Percentiles rank a stretch among this genome's conserved stretches.
These are phyloP conservation scores for Neopipo cinnamomea DNA, from an alignment of 2,113 vertebrate species.

Conservation along the genomic window DNA sequence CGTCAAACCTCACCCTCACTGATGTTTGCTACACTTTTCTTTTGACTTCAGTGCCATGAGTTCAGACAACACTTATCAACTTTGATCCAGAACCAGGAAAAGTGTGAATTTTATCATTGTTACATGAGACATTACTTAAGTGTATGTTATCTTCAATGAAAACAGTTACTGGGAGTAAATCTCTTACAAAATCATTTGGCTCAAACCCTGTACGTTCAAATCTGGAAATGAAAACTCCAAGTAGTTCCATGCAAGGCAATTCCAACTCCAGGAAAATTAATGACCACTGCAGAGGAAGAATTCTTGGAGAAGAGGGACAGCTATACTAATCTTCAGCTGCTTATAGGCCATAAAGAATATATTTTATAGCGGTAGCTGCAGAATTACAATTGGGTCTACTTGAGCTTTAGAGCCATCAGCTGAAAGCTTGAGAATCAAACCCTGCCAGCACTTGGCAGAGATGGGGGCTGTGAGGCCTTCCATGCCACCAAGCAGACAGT, in stretches of 20 bases:
- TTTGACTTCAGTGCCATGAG: background rate
- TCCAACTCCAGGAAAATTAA: constrained; percentile 26
- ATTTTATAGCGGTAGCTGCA: background rate
- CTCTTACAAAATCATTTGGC: constrained; percentile 1
- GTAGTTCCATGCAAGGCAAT: background rate
- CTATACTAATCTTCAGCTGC: background rate
- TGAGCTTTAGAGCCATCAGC: background rate
- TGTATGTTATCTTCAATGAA: background rate
- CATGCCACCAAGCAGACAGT: background rate
- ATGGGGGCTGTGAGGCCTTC: background rate
- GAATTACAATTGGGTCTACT: background rate
- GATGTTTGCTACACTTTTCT: background rate
- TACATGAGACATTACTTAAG: constrained; percentile 5
- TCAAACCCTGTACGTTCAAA: background rate
- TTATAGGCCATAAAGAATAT: background rate
- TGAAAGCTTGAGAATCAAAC: background rate
- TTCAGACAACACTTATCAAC: background rate
- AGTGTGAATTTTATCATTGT: constrained; percentile 6
- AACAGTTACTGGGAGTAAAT: constrained; percentile 1
- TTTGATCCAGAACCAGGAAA: constrained; percentile 31
- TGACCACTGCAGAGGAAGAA: constrained; percentile 1
- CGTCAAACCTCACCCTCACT: background rate
- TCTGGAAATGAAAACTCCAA: background rate
- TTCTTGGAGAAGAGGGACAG: constrained; percentile 4
- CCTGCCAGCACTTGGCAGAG: background rate